A percentile compares a stretch with the other conserved stretches of the same genome.
These are phyloP conservation scores for Drosophila villosipedis DNA, from an alignment of 2,888 invertebrate genomes.

Conservation along the genomic window DNA sequence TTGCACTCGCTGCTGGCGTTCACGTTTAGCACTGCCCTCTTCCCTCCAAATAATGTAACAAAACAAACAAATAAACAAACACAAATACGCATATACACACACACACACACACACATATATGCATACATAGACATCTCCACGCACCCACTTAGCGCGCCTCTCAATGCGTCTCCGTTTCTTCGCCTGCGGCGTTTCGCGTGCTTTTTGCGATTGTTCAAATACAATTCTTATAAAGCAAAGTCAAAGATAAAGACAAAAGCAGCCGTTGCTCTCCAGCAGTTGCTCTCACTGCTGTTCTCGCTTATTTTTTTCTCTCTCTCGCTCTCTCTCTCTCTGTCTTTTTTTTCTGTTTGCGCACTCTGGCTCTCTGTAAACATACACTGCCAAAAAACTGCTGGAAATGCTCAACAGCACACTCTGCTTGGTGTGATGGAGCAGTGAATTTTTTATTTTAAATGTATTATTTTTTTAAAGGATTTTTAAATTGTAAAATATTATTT, in stretches of 20 bases:
- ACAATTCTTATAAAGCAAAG: slow-evolving; percentile 59
- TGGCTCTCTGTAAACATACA: slow-evolving; percentile 30
- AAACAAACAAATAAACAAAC: slow-evolving; percentile 70
- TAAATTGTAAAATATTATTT: background rate
- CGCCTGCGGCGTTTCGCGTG: slow-evolving; percentile 39
- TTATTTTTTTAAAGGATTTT: background rate
- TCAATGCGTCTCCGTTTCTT: slow-evolving; percentile 6
- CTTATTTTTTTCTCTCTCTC: slow-evolving; percentile 5
- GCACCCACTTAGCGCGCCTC: slow-evolving; percentile 53
- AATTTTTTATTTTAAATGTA: background rate
- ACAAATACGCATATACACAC: slow-evolving; percentile 21
- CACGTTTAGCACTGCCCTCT: slow-evolving; percentile 23
- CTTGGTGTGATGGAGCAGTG: background rate
- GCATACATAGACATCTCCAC: slow-evolving; percentile 26
- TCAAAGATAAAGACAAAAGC: slow-evolving; percentile 37
- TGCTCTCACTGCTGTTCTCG: slow-evolving; percentile 21
- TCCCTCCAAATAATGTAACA: slow-evolving; percentile 56
- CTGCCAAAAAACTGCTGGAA: slow-evolving; percentile 20
- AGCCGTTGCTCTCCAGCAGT: slow-evolving; percentile 16
- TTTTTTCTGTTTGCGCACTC: slow-evolving; percentile 33
- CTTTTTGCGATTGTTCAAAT: slow-evolving; percentile 67
- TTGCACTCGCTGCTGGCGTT: slow-evolving; percentile 18
- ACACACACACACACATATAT: slow-evolving; percentile 1
- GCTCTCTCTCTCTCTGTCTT: slow-evolving; percentile 16
- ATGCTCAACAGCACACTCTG: background rate